These are phyloP conservation scores for Theretra japonica DNA, from an alignment of 2,888 invertebrate genomes.

Conservation along the genomic window DNA sequence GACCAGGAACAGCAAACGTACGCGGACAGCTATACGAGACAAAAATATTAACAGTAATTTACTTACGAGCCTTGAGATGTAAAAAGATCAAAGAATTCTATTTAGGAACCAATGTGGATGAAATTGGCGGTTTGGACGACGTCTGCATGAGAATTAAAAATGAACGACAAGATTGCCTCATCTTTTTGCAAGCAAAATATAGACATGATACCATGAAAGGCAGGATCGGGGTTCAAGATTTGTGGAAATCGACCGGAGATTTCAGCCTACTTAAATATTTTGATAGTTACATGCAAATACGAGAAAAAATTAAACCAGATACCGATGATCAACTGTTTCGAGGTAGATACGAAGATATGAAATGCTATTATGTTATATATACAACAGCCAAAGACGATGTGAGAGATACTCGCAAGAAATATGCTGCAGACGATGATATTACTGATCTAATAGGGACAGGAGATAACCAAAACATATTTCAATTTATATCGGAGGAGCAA, in stretches of 20 bases:
- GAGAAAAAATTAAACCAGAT: slow-evolving; percentile 3
- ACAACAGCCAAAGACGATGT: slow-evolving; percentile 22
- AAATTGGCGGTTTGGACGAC: slow-evolving; percentile 30
- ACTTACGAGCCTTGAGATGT: slow-evolving; percentile 4
- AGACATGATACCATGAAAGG: slow-evolving; percentile 13
- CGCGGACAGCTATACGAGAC: slow-evolving; percentile 32
- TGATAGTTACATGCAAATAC: slow-evolving; percentile 27
- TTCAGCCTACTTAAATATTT: slow-evolving; percentile 28
- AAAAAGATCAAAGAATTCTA: slow-evolving; percentile 25
- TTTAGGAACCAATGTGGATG: slow-evolving; percentile 30
- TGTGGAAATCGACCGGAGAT: slow-evolving; percentile 21
- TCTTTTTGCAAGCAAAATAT: slow-evolving; percentile 30
- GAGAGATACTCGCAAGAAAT: neutral
- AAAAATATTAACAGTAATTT: slow-evolving; percentile 25
- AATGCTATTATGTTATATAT: slow-evolving; percentile 22
- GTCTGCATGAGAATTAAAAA: slow-evolving; percentile 29
- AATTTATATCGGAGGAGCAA: slow-evolving; percentile 14
- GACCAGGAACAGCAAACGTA: slow-evolving; percentile 14
- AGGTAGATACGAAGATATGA: slow-evolving; percentile 11
- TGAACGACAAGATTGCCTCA: neutral
- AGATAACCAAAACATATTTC: neutral
- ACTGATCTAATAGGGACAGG: slow-evolving; percentile 7
- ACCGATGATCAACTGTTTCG: slow-evolving; percentile 1
- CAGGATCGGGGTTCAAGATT: slow-evolving; percentile 6
- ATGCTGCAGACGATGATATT: neutral